Evolutionary conservation across 2,797 vertebrate species (phyloP), one percentile per base, ranked within the genome.

Genomic region (Numenius phaeopus): DNA sequence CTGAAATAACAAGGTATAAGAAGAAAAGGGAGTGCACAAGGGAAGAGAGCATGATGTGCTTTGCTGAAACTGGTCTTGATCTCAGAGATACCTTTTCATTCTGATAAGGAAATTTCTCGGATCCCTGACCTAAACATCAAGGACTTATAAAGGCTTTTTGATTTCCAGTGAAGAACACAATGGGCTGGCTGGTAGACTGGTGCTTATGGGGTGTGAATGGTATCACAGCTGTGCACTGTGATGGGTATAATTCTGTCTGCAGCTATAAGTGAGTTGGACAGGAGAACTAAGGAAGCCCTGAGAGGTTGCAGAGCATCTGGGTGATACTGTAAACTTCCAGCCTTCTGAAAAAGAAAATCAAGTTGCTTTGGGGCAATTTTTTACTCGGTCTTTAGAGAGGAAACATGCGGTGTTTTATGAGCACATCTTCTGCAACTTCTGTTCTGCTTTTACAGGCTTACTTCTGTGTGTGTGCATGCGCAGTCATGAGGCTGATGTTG

Each of bases 391-490:
- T 59, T 44, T 46, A 30, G 32, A 66, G 49, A 71, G 49, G 32
- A 79, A 92, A 76, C 0, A 0, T 39, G 10, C 26, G 32, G 24
- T 34, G 27, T 62, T 49, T 30, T 57, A 49, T 0, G 2, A 83
- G 17, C 5, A 7, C 1, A 0, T 55, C 29, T 80, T 67, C 44
- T 83, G n/a, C 71, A 80, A 15, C 6, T 88, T 88, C 47, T 84
- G 70, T 59, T 86, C 34, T 50, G 32, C 44, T 89, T 78, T 58
- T 78, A 30, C 32, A 76, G 66, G 14, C 49, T 64, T 47, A 16
- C 7, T n/a, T 69, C 24, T 78, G 30, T 64, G 14, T 49, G 57
- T 9, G 0, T 24, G 61, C 12, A 5, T 5, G 7, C 5, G 3
- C 57, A 55, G n/a, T 44, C 29, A 62, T 9, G 52, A 75, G 30